Evolutionary conservation across 2,888 invertebrate genomes (phyloP).

Genomic region (Priocnemis perturbator): DNA sequence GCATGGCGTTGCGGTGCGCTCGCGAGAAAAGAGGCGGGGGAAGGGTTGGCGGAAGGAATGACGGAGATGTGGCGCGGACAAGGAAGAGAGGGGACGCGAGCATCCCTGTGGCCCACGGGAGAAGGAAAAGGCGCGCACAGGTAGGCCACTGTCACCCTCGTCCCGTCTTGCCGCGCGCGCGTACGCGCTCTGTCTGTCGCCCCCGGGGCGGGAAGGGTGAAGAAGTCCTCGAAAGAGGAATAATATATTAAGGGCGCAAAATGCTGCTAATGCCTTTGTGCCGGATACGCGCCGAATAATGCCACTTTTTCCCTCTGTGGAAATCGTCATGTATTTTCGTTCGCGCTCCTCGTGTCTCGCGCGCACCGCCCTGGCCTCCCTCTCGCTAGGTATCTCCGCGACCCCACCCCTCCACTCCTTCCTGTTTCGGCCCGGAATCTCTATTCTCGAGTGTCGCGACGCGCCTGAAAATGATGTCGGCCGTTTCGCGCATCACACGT

Average conservation of each 20-base stretch:
- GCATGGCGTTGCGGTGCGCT: constrained; percentile 72
- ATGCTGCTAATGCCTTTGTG: constrained; percentile 72
- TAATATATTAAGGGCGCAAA: constrained; percentile 74
- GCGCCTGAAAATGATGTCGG: constrained; percentile 7
- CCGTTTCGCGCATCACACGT: neutral
- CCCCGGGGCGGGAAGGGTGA: constrained; percentile 63
- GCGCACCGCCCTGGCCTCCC: constrained; percentile 24
- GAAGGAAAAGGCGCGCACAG: constrained; percentile 41
- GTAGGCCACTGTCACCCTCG: constrained; percentile 34
- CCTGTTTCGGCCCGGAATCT: constrained; percentile 15
- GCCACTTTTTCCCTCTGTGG: constrained; percentile 64
- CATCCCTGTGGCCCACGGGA: constrained; percentile 38
- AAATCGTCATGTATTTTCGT: constrained; percentile 68
- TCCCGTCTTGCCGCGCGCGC: constrained; percentile 28
- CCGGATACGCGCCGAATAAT: constrained; percentile 60
- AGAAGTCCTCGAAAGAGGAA: constrained; percentile 62
- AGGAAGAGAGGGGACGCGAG: constrained; percentile 43
- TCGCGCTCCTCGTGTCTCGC: constrained; percentile 22
- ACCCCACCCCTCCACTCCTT: no score
- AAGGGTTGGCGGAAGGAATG: constrained; percentile 3
- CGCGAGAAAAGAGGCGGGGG: constrained; percentile 41
- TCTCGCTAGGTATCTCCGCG: neutral
- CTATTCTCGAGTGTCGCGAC: constrained; percentile 41
- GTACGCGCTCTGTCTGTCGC: constrained; percentile 45
- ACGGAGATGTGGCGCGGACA: constrained; percentile 10